A percentile compares a stretch with the other conserved stretches of the same genome.
phyloP scores from a whole-genome alignment of 2,888 invertebrate genomes.

The Pterostichus niger region DNA sequence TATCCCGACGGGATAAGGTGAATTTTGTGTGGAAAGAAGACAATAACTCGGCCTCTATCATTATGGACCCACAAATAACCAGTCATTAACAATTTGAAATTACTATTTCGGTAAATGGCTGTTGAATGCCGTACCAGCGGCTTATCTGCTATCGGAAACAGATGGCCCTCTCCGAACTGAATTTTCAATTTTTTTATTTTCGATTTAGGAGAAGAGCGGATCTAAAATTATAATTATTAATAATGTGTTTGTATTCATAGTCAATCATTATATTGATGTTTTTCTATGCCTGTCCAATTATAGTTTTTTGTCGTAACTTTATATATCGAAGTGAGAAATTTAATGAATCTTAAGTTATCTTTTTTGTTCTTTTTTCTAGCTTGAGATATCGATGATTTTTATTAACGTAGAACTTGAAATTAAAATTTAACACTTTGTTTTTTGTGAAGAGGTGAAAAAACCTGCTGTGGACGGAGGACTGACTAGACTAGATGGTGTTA shows the following conservation, averaged over 20 bases:
- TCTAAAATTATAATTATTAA: slow-evolving; percentile 66
- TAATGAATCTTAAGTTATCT: slow-evolving; percentile 52
- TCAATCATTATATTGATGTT: slow-evolving; percentile 66
- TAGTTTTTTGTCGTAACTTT: slow-evolving; percentile 62
- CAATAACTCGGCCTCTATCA: slow-evolving; percentile 59
- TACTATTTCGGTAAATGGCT: slow-evolving; percentile 66
- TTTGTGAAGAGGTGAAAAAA: slow-evolving; percentile 15
- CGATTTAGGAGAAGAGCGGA: slow-evolving; percentile 60
- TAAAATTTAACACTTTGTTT: slow-evolving; percentile 62
- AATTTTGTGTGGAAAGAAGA: slow-evolving; percentile 28
- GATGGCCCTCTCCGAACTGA: slow-evolving; percentile 49
- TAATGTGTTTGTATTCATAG: slow-evolving; percentile 66
- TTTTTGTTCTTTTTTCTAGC: slow-evolving; percentile 53
- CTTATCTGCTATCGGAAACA: slow-evolving; percentile 61
- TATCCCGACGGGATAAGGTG: slow-evolving; percentile 6
- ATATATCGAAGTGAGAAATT: slow-evolving; percentile 63
- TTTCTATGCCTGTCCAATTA: slow-evolving; percentile 64
- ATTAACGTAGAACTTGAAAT: slow-evolving; percentile 63
- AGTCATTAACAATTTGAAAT: slow-evolving; percentile 66
- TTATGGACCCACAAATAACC: slow-evolving; percentile 66
- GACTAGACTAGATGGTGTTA: not conserved
- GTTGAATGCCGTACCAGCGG: slow-evolving; percentile 42
- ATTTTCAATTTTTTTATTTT: slow-evolving; percentile 64
- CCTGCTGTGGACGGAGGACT: not conserved
- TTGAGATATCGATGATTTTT: slow-evolving; percentile 64